Base-by-base conservation (phyloP, 2,888 invertebrate species). In the Chloroclystis v-ata region DNA sequence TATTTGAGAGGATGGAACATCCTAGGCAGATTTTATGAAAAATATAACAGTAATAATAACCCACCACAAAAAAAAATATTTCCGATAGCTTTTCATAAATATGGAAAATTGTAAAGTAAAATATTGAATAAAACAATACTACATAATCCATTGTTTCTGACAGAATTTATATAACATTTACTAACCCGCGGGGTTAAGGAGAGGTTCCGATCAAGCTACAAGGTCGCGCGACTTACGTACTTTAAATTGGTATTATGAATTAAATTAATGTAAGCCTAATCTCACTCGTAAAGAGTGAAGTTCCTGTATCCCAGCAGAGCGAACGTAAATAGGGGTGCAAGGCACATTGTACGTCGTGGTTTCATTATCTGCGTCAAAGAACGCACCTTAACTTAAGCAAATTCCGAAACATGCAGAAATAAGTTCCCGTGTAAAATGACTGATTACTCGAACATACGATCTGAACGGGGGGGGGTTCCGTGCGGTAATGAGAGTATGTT, bases 371-470 rank as follows among this genome's bases (percentile, higher is more conserved):
- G 26, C 26, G 5, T 8, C 4, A 26, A 6, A 12, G 32, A 6
- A 45, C 1, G 25, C 8, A 7, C 37, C 28, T 41, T 20, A 41
- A 32, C 39, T 13, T 28, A 12, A 43, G 43, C 38, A 29, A 39
- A 43, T 28, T 29, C 26, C 37, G 37, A 46, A 40, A 50, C 49
- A 49, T 46, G 40, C 40, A 4, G 28, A 39, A 37, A 43, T 40
- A 52, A 44, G 46, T 43, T 37, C 51, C 48, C 44, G 50, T 48
- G 51, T 55, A 32, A 48, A 51, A 42, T 47, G 38, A 38, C 49
- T 54, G 53, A 54, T 57, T 56, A 55, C 43, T 35, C 43, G 24
- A 4, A 24, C 52, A 37, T 47, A 46, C 48, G 38, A 46, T n/a
- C n/a, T n/a, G 37, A 43, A 49, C 20, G 20, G 20, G 5, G 5